Percentiles rank a stretch among this genome's conserved stretches.
Conservation (phyloP, 2,113 vertebrate species). For the Podilymbus podiceps region DNA sequence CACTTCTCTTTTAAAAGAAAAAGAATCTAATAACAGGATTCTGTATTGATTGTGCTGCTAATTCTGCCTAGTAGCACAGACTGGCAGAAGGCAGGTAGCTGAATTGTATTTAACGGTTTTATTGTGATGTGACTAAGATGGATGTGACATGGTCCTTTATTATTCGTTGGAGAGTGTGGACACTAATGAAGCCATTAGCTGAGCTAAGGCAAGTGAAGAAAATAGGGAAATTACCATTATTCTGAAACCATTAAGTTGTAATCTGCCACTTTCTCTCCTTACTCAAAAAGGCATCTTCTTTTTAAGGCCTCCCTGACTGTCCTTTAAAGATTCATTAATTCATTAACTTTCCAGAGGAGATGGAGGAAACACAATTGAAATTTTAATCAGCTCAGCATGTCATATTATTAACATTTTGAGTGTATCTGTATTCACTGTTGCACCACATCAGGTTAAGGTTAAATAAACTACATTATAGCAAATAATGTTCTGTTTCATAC, state of each 20-base stretch:
- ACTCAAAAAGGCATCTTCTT: conserved; percentile 78
- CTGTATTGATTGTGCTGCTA: conserved; percentile 60
- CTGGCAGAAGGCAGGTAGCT: conserved; percentile 71
- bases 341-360: conserved; percentile 85
- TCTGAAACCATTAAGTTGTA: conserved; percentile 85
- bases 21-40: conserved; percentile 62
- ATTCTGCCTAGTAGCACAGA: conserved; percentile 66
- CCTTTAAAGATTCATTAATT: conserved; percentile 88
- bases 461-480: conserved; percentile 72
- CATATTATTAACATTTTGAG: conserved; percentile 73
- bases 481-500: conserved; percentile 66
- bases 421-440: conserved; percentile 67
- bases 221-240: conserved; percentile 87
- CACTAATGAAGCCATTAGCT: conserved; percentile 89
- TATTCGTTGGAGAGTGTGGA: conserved; percentile 79
- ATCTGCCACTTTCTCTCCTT: conserved; percentile 82
- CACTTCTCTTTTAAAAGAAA: conserved; percentile 29
- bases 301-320: conserved; percentile 78
- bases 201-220: conserved; percentile 83
- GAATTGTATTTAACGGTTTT: conserved; percentile 83
- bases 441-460: conserved; percentile 71
- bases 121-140: conserved; percentile 85
- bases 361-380: conserved; percentile 74
- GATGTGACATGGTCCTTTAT: conserved; percentile 81
- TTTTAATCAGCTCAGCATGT: conserved; percentile 76